Base-by-base conservation (phyloP, 2,888 invertebrate genomes). In the Euzophera pinguis region DNA sequence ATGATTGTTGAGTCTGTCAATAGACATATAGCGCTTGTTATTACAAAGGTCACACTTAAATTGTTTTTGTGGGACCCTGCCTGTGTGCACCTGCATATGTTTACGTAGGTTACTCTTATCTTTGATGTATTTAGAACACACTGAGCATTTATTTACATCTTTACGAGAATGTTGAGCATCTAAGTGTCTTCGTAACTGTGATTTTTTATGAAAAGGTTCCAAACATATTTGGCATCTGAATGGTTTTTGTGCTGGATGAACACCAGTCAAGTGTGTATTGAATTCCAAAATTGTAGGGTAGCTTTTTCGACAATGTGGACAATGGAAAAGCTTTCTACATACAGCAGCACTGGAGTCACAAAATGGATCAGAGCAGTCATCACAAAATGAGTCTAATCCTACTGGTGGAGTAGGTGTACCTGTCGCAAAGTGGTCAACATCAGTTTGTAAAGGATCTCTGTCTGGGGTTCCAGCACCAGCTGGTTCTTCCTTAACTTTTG, bases 41-140 rank as follows among this genome's bases (percentile, higher is more conserved):
- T 91, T 91, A 64, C 91, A 91, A 50, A 91, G 69, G 65, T 91
- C 91, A 81, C 91, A 91, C 67, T 91, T 91, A 62, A 91, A 91
- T 67, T 91, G 91, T 69, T 90, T 91, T 63, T 91, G 91, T 50
- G 91, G 91, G 48, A 91, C 88, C 37, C 90, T 73, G 1, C 91
- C 91, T 35, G 91, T 91, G 61, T 91, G 91, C n/a, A 91, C 91
- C 71, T 91, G 91, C 91, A 91, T 91, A 63, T 91, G 91, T 65
- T 91, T 91, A 57, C 91, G 88, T 60, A 91, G 71, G 66, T 91
- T 91, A 68, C 90, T 91, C 61, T 91, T 91, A 72, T 91, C 91
- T 71, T 91, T 91, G 54, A 91, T 91, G 67, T 91, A 91, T 70
- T 91, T 91, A 55, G 91, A 90, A 75, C 91, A 91, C 55, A 91